phyloP scores from a whole-genome alignment of 2,113 vertebrate species.

The Loxodonta africana region DNA sequence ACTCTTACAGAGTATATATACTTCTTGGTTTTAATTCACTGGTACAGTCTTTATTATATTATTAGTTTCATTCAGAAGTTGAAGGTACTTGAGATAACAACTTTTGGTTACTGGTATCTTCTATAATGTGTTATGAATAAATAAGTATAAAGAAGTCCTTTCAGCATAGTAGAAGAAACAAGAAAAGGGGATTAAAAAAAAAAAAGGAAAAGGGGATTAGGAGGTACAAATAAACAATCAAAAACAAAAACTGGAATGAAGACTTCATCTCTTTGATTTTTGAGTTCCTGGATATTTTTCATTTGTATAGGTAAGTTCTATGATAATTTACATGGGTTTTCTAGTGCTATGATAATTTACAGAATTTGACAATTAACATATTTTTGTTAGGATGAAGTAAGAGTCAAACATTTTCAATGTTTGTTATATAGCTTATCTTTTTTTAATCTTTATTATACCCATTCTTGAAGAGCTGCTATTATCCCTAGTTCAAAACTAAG shows the following conservation, averaged over 20 bases:
- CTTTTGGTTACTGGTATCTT: background rate
- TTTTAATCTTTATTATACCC: background rate
- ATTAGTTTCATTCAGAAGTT: background rate
- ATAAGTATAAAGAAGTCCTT: background rate
- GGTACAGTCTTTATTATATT: background rate
- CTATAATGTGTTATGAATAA: background rate
- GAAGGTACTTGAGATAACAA: constrained; percentile 6
- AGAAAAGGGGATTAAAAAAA: background rate
- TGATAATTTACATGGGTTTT: too few relatives aligned
- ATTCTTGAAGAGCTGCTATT: background rate
- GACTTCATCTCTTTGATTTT: background rate
- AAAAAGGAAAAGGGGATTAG: background rate
- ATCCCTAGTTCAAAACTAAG: background rate
- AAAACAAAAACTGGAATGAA: background rate
- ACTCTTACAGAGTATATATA: background rate
- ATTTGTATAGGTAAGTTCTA: background rate
- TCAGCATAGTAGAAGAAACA: background rate
- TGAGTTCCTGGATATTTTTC: background rate
- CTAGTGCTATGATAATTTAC: background rate
- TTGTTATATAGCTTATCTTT: background rate
- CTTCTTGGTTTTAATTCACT: background rate
- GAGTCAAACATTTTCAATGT: background rate
- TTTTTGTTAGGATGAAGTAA: background rate
- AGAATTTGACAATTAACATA: background rate
- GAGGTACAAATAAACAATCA: too few relatives aligned